These are phyloP conservation scores for Brachionus angularis DNA, from an alignment of 1,140 invertebrate species.

Conservation along the genomic window DNA sequence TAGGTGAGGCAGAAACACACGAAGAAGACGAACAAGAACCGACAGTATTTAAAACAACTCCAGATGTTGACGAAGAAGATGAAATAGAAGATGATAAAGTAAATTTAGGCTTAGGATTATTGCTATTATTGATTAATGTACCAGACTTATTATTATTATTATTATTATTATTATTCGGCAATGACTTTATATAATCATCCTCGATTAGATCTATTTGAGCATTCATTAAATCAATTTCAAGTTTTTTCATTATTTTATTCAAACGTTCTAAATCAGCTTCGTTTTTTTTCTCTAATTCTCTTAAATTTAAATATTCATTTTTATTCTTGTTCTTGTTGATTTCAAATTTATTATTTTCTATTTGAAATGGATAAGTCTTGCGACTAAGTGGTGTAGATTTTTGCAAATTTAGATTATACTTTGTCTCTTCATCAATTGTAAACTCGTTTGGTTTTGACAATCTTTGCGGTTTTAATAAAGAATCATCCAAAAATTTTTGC, in stretches of 20 bases:
- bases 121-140: too few species aligned
- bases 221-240: constrained; percentile 24
- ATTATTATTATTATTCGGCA: too few species aligned
- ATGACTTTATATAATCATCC: constrained; percentile 14
- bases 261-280: background rate
- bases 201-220: constrained; percentile 30
- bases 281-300: background rate
- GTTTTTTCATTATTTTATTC: constrained; percentile 17
- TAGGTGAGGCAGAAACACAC: constrained; percentile 10
- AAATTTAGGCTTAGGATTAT: too few species aligned
- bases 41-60: too few species aligned
- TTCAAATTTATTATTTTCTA: background rate
- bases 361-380: background rate
- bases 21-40: constrained; percentile 14
- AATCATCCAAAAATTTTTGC: constrained; percentile 1
- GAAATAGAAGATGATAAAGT: constrained; percentile 13
- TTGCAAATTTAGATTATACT: background rate
- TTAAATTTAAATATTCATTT: too few species aligned
- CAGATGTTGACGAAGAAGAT: constrained; percentile 5
- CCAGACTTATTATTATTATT: too few species aligned
- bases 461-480: constrained; percentile 5
- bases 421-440: constrained; percentile 6
- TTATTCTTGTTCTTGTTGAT: too few species aligned
- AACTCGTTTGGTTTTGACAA: too few species aligned
- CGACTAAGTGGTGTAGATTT: constrained; percentile 3